phyloP scores from a whole-genome alignment of 2,888 invertebrate species.

The Antheraea yamamai region DNA sequence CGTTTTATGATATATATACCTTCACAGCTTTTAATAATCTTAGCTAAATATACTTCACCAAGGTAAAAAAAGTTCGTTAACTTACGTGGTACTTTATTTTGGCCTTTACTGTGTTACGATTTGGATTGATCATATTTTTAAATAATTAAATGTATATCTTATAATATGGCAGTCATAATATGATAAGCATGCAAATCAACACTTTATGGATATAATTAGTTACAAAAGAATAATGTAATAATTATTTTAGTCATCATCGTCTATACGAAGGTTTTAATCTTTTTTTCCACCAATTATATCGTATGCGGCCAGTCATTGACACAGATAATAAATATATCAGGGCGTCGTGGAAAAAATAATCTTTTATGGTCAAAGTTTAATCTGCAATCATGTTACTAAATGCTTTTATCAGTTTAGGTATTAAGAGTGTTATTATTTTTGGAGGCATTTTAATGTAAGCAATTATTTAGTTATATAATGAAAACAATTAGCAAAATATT shows the following conservation, averaged over 20 bases:
- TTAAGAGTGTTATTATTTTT: constrained; percentile 12
- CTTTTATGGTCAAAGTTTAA: constrained; percentile 4
- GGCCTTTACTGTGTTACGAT: too few species aligned
- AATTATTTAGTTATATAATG: not conserved
- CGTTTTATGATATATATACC: not conserved
- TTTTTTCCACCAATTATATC: not conserved
- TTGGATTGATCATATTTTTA: too few species aligned
- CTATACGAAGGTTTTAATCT: not conserved
- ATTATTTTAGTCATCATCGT: not conserved
- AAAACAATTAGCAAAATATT: not conserved
- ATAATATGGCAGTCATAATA: not conserved
- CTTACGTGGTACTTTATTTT: too few species aligned
- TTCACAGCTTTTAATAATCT: not conserved
- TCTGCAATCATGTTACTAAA: constrained; percentile 10
- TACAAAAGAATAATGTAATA: not conserved
- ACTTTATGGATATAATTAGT: too few species aligned
- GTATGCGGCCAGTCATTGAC: not conserved
- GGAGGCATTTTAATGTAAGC: constrained; percentile 13
- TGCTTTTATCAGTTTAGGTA: constrained; percentile 14
- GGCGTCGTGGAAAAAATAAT: not conserved
- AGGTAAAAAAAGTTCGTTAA: too few species aligned
- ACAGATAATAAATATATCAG: not conserved
- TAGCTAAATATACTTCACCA: not conserved
- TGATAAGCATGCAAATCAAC: not conserved
- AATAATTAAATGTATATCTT: not conserved